phyloP scores from a whole-genome alignment of 2,888 invertebrate species.

The Torymus texanus region DNA sequence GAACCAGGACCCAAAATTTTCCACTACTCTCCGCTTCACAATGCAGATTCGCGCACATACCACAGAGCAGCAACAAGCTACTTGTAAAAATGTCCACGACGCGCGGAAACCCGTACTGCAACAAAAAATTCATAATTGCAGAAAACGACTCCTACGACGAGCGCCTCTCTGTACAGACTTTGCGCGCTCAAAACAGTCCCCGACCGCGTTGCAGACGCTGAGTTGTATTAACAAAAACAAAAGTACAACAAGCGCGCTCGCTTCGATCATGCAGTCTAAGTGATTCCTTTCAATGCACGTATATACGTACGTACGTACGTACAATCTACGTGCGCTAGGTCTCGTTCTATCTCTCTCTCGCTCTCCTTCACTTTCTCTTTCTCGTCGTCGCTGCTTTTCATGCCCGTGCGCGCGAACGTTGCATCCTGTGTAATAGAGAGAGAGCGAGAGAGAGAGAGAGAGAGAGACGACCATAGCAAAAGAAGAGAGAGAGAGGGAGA shows the following conservation, averaged over 20 bases:
- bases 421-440: constrained; percentile 32
- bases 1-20: no score
- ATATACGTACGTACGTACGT: not conserved
- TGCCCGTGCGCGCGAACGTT: not conserved
- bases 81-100: no score
- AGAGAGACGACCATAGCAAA: constrained; percentile 4
- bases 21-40: no score
- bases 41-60: no score
- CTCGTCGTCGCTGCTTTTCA: constrained; percentile 28
- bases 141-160: no score
- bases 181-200: no score
- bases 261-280: not conserved
- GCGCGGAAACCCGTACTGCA: no score
- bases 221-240: not conserved
- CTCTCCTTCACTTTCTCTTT: constrained; percentile 28
- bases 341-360: not conserved
- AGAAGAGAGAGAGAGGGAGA: constrained; percentile 17
- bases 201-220: no score
- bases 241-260: not conserved
- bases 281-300: constrained; percentile 14
- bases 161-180: not conserved
- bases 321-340: not conserved
- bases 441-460: no score
- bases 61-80: no score
- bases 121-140: no score